Evolutionary conservation across 2,797 vertebrate species (phyloP), one percentile per base, ranked within the genome.

Genomic region (Loriculus beryllinus): DNA sequence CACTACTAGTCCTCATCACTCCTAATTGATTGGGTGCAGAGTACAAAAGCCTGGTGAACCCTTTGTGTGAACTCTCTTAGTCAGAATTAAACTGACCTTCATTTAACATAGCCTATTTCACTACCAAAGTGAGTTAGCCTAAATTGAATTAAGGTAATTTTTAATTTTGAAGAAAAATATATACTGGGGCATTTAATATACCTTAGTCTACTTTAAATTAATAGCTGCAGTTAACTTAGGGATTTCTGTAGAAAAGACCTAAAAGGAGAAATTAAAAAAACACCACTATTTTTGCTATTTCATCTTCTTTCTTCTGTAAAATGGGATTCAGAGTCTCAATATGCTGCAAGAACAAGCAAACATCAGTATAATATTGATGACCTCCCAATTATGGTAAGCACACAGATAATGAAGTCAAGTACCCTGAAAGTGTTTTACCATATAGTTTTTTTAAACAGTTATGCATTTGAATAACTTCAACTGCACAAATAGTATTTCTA

Each of bases 141-240:
- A 64, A 81, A 92, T 8, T 81, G 77, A 94, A 92, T 82, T 90
- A 82, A 88, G 77, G 88, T 88, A 22, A 90, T 76, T 96, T 90
- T 90, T 93, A 94, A 90, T 92, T 96, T 63, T 88, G 88, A 86
- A 88, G 65, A 76, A 86, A 92, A 92, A 79, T 49, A 78, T 33
- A 78, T 68, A 45, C 37, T 33, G 39, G 82, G 9, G 40, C 40
- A 68, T 79, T 88, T 76, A 79, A 69, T 86, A 79, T 37, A 75
- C 39, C 17, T 75, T 72, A 84, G 42, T 72, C 59, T 90, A 59
- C 76, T 92, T 94, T 75, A 93, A 95, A 94, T 86, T 65, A 82
- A 69, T 15, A 65, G 33, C 42, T 84, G 70, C 94, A 92, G 90
- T 94, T 93, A 95, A 96, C 51, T 52, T 78, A 45, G 45, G 90